Percentiles rank a stretch among this genome's conserved stretches.
These are phyloP conservation scores for Enteromius argenteus DNA, from an alignment of 2,797 vertebrate species.

Conservation along the genomic window DNA sequence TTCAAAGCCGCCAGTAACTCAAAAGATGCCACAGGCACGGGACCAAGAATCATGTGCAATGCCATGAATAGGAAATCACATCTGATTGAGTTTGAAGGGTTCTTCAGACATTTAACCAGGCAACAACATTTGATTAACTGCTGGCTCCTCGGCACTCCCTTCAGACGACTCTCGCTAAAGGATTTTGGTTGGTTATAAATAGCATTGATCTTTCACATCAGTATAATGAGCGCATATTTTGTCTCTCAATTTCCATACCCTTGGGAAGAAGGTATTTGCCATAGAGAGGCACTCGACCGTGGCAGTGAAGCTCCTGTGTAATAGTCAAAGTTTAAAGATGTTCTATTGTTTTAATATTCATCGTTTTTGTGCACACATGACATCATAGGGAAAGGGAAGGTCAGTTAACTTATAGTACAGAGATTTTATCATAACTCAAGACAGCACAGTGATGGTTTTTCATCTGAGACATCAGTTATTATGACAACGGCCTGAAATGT, in stretches of 20 bases:
- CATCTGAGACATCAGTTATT: not conserved
- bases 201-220: constrained; percentile 37
- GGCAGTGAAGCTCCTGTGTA: not conserved
- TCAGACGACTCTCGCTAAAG: not conserved
- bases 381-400: not conserved
- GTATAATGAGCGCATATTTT: constrained; percentile 47
- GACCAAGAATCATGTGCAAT: constrained; percentile 11
- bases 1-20: constrained; percentile 7
- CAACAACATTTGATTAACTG: constrained; percentile 48
- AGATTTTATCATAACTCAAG: not conserved
- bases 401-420: not conserved
- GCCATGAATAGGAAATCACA: constrained; percentile 38
- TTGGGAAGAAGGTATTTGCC: constrained; percentile 5
- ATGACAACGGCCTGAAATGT: not conserved
- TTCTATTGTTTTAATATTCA: constrained; percentile 23
- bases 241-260: constrained; percentile 15
- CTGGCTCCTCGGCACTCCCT: not conserved
- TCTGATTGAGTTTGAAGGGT: constrained; percentile 47
- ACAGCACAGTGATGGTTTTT: not conserved
- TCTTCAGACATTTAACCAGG: constrained; percentile 38
- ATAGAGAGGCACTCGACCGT: constrained; percentile 9
- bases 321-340: not conserved
- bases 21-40: constrained; percentile 23
- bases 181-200: constrained; percentile 42
- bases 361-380: not conserved